These are phyloP conservation scores for Parasteatoda tepidariorum DNA, from an alignment of 1,140 invertebrate species.

Conservation along the genomic window DNA sequence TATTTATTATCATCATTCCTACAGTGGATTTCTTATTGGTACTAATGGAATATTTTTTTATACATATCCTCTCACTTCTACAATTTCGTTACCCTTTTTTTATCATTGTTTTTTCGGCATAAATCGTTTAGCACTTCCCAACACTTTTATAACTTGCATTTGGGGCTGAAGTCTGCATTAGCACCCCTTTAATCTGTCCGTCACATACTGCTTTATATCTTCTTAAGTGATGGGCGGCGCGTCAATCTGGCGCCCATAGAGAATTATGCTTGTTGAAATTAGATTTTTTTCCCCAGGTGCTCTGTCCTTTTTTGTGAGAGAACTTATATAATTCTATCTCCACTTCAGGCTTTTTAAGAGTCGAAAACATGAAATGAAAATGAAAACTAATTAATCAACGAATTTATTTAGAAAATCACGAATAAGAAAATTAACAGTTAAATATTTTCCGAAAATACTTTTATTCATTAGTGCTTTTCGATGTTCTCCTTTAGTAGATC, in stretches of 20 bases:
- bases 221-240: conserved; percentile 23
- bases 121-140: conserved; percentile 10
- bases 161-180: conserved; percentile 24
- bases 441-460: no score
- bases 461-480: no score
- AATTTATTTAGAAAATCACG: no score
- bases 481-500: no score
- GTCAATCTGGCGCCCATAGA: conserved; percentile 14
- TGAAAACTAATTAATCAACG: no score
- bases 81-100: neutral
- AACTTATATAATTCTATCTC: neutral
- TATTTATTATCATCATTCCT: no score
- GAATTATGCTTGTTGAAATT: neutral
- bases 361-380: neutral
- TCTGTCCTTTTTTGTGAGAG: neutral
- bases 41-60: neutral
- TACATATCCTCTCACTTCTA: neutral
- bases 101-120: conserved; percentile 31
- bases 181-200: conserved; percentile 51
- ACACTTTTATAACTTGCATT: conserved; percentile 44
- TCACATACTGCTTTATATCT: conserved; percentile 13
- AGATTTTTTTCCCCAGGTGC: neutral
- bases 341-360: neutral
- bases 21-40: neutral
- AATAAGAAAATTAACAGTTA: no score